These are phyloP conservation scores for Chorisops tibialis DNA, from an alignment of 2,888 invertebrate species.

Conservation along the genomic window DNA sequence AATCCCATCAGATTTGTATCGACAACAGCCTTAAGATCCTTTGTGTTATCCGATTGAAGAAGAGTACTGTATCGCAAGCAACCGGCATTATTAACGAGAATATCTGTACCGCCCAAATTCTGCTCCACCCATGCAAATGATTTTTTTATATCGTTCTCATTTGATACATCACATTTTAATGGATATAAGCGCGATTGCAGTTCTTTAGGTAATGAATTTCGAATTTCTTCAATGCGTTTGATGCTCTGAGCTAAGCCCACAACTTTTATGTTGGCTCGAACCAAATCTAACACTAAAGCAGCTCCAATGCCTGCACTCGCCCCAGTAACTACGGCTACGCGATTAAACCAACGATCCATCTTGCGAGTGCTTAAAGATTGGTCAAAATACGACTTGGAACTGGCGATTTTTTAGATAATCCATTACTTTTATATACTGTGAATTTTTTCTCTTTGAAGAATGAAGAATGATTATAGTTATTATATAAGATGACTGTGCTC, in stretches of 20 bases:
- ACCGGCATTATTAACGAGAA: slow-evolving; percentile 62
- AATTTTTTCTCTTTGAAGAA: too few species aligned
- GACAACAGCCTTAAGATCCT: slow-evolving; percentile 38
- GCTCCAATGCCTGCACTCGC: slow-evolving; percentile 64
- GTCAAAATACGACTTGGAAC: too few species aligned
- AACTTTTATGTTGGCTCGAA: slow-evolving; percentile 55
- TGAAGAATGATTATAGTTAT: too few species aligned
- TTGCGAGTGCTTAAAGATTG: too few species aligned
- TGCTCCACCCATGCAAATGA: slow-evolving; percentile 56
- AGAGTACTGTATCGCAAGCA: slow-evolving; percentile 40
- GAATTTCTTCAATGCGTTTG: slow-evolving; percentile 50
- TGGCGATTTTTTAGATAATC: too few species aligned
- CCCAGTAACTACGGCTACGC: slow-evolving; percentile 63
- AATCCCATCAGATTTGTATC: slow-evolving; percentile 55
- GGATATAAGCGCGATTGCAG: slow-evolving; percentile 44
- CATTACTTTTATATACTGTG: too few species aligned
- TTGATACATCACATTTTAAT: slow-evolving; percentile 54
- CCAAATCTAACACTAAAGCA: slow-evolving; percentile 52
- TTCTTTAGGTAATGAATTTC: slow-evolving; percentile 35
- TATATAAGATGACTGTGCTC: too few species aligned
- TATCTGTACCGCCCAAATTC: slow-evolving; percentile 56
- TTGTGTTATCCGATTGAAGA: slow-evolving; percentile 39
- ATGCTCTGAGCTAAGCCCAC: slow-evolving; percentile 56
- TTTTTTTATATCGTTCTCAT: slow-evolving; percentile 55
- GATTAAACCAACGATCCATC: slow-evolving; percentile 61